Conservation (phyloP, 2,113 vertebrate species). For the Phylloscopus trochiloides region DNA sequence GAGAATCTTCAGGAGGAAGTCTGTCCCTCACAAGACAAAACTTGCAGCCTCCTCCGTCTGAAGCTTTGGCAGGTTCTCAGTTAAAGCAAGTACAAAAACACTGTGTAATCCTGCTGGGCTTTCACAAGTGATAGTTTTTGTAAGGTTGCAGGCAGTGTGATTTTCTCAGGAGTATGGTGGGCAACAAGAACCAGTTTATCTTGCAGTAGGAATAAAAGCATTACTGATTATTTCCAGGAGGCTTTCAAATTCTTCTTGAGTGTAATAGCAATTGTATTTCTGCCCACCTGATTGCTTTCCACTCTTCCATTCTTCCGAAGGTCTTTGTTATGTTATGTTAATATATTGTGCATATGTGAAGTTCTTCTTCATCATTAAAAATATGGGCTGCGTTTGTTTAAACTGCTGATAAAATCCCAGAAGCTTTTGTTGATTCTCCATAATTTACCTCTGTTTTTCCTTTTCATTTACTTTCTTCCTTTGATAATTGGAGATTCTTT, state of each 20-base stretch:
- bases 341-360: not conserved
- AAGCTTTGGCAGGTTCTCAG: not conserved
- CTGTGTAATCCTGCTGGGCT: not conserved
- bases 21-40: not conserved
- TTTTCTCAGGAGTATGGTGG: not conserved
- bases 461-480: not conserved
- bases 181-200: not conserved
- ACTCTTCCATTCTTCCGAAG: not conserved
- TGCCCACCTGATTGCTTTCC: not conserved
- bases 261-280: not conserved
- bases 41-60: not conserved
- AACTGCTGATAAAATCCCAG: not conserved
- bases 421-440: not conserved
- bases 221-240: not conserved
- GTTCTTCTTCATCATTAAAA: not conserved
- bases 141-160: not conserved
- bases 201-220: not conserved
- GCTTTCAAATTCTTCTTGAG: not conserved
- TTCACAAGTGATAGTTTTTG: not conserved
- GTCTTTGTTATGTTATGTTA: not conserved
- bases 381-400: not conserved
- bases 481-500: not conserved
- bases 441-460: not conserved
- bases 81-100: not conserved
- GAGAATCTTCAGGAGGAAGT: not conserved